Conservation (phyloP, 2,888 invertebrate species). For the Brachyopa scutellaris region DNA sequence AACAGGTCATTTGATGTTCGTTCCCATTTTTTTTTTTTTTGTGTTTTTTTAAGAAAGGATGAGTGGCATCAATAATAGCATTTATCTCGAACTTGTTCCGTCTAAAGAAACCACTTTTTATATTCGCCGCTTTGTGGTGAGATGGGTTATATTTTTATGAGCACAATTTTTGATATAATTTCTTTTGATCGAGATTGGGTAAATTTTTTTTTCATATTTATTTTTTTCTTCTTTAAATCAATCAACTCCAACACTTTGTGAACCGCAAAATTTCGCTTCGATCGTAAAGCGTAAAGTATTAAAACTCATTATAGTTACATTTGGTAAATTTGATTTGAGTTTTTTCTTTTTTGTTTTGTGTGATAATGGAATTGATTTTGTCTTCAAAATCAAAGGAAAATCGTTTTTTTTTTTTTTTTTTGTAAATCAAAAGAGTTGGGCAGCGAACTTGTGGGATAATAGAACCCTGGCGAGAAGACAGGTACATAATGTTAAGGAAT, state of each 20-base stretch:
- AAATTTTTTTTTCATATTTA: too few relatives aligned
- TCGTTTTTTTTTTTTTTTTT: not conserved
- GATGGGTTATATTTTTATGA: not conserved
- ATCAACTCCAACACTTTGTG: constrained; percentile 45
- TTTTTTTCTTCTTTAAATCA: constrained; percentile 39
- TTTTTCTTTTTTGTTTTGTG: not conserved
- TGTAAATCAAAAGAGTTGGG: not conserved
- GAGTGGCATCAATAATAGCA: constrained; percentile 12
- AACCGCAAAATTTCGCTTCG: not conserved
- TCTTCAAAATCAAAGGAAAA: not conserved
- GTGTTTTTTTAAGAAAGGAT: too few relatives aligned
- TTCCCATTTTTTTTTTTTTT: not conserved
- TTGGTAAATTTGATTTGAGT: constrained; percentile 17
- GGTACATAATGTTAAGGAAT: too few relatives aligned
- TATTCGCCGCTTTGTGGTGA: not conserved
- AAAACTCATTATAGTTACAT: constrained; percentile 13
- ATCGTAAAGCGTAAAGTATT: constrained; percentile 4
- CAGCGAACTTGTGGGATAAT: too few relatives aligned
- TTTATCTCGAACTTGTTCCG: constrained; percentile 16
- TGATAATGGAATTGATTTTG: too few relatives aligned
- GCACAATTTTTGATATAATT: constrained; percentile 10
- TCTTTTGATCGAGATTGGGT: constrained; percentile 18
- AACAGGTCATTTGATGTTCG: constrained; percentile 5
- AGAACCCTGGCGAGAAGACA: too few relatives aligned
- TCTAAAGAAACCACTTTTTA: not conserved